Percentiles rank a stretch among this genome's conserved stretches.
Conservation (phyloP, 2,888 invertebrate species). For the Phoronis australis region DNA sequence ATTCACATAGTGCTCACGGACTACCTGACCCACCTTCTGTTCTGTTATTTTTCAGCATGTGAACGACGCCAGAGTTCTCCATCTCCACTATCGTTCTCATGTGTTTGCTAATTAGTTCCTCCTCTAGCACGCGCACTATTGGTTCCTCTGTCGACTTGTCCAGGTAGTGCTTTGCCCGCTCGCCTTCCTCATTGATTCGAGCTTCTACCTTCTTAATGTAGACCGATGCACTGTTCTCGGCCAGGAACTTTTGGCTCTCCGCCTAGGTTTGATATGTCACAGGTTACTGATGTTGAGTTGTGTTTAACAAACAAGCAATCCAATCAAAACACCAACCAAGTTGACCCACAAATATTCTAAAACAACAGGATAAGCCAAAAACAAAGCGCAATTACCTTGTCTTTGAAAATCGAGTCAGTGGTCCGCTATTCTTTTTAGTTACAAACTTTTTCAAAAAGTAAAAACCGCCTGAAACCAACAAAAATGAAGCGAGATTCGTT, state of each 20-base stretch:
- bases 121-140: constrained; percentile 85
- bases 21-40: constrained; percentile 61
- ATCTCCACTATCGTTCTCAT: constrained; percentile 97
- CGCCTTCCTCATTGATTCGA: constrained; percentile 94
- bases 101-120: constrained; percentile 95
- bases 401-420: too few relatives aligned
- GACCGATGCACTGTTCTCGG: constrained; percentile 96
- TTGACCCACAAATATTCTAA: too few relatives aligned
- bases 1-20: background rate
- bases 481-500: too few relatives aligned
- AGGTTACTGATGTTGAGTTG: too few relatives aligned
- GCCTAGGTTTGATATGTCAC: constrained; percentile 36
- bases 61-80: constrained; percentile 99
- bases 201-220: constrained; percentile 98
- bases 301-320: too few relatives aligned
- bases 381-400: too few relatives aligned
- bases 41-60: constrained; percentile 96
- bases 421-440: too few relatives aligned
- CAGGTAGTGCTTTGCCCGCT: constrained; percentile 93
- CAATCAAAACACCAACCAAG: too few relatives aligned
- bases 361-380: too few relatives aligned
- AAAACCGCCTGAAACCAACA: too few relatives aligned
- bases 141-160: constrained; percentile 95
- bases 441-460: too few relatives aligned
- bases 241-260: constrained; percentile 97